phyloP scores from a whole-genome alignment of 2,797 vertebrate species.

The Arnoldichthys spilopterus region DNA sequence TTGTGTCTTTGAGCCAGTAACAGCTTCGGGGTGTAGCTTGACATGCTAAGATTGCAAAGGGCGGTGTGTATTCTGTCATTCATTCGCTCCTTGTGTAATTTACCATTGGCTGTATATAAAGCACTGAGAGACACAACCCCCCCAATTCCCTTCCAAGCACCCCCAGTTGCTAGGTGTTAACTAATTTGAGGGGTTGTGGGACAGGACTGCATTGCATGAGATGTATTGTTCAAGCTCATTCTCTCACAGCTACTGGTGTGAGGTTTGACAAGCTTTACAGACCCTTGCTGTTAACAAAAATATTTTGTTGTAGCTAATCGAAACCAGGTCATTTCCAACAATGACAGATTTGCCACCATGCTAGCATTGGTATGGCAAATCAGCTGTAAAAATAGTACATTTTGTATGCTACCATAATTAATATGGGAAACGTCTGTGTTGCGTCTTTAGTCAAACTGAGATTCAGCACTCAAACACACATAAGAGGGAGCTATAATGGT shows the following conservation, averaged over 20 bases:
- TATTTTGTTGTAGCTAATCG: too few species aligned
- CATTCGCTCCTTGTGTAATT: slow-evolving; percentile 6
- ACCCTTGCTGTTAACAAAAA: background rate
- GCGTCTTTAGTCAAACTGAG: too few species aligned
- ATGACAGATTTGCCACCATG: too few species aligned
- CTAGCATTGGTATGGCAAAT: too few species aligned
- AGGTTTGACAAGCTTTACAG: background rate
- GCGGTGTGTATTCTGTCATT: slow-evolving; percentile 12
- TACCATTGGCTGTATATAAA: slow-evolving; percentile 1
- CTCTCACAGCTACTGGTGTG: background rate
- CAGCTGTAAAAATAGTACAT: too few species aligned
- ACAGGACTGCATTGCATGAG: slow-evolving; percentile 11
- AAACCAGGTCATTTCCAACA: too few species aligned
- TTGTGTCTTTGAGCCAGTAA: background rate
- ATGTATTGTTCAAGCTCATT: too few species aligned
- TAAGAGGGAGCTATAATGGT: too few species aligned
- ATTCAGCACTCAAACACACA: too few species aligned
- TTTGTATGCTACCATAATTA: too few species aligned
- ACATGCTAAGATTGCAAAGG: slow-evolving; percentile 8
- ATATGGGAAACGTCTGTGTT: too few species aligned
- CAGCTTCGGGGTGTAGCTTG: background rate
- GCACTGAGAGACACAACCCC: background rate
- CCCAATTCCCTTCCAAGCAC: background rate
- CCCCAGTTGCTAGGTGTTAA: background rate
- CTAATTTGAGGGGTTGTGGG: slow-evolving; percentile 19